Conservation (phyloP, 2,113 vertebrate genomes). For the Platanista minor region DNA sequence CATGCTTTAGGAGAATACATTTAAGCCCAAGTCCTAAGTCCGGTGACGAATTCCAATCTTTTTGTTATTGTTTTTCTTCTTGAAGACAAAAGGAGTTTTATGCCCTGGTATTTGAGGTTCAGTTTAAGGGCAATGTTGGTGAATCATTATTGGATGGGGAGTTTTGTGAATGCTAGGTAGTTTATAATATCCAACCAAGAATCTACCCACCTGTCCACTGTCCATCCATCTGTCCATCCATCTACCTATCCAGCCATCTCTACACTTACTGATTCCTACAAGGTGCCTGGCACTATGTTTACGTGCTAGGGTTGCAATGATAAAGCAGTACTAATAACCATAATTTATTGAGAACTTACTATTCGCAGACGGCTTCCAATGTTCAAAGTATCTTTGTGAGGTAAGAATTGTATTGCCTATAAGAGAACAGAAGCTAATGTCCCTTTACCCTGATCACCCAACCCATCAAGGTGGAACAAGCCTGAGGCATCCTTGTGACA, state of each 20-base stretch:
- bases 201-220: neutral
- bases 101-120: constrained; percentile 18
- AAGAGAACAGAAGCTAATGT: neutral
- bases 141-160: neutral
- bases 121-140: neutral
- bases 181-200: neutral
- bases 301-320: neutral
- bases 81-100: constrained; percentile 37
- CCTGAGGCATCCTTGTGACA: neutral
- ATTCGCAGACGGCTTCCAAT: neutral
- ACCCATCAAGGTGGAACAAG: neutral
- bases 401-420: neutral
- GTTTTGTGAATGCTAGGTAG: neutral
- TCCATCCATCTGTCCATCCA: neutral
- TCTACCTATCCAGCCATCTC: neutral
- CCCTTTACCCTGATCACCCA: neutral
- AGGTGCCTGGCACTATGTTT: neutral
- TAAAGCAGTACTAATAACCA: neutral
- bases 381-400: neutral
- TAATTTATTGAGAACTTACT: neutral
- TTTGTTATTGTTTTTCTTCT: constrained; percentile 2
- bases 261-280: neutral
- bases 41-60: neutral
- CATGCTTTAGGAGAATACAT: neutral
- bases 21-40: neutral